Evolutionary conservation across 2,888 invertebrate genomes (phyloP).

Genomic region (Amphipyra tragopoginis): DNA sequence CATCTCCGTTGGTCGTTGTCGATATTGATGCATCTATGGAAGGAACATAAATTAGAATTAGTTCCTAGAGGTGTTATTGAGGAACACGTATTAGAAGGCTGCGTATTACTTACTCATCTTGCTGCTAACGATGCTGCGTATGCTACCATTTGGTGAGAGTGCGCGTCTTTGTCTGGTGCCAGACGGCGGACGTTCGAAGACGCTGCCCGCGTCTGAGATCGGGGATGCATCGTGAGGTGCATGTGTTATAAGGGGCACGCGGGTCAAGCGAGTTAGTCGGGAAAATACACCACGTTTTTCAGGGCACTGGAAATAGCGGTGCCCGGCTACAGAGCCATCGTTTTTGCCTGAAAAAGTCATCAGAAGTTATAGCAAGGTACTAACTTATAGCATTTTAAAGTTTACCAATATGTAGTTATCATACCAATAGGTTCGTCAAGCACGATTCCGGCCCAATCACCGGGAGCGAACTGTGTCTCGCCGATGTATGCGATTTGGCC

Average conservation of each 20-base stretch:
- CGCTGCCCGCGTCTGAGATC: constrained; percentile 85
- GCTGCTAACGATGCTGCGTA: constrained; percentile 87
- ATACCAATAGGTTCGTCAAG: constrained; percentile 98
- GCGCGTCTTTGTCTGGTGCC: constrained; percentile 83
- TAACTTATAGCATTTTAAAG: background rate
- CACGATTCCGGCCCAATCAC: constrained; percentile 99
- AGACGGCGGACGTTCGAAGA: constrained; percentile 85
- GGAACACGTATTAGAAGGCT: background rate
- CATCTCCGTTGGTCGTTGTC: constrained; percentile 89
- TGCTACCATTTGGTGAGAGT: constrained; percentile 86
- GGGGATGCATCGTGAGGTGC: constrained; percentile 85
- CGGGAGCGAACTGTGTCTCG: constrained; percentile 98
- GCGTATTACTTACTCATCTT: constrained; percentile 85
- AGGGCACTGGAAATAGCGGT: constrained; percentile 98
- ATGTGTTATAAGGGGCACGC: constrained; percentile 91
- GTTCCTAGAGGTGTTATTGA: background rate
- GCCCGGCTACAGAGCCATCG: constrained; percentile 98
- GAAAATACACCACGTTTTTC: constrained; percentile 98
- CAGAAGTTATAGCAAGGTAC: constrained; percentile 5
- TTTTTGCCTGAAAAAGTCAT: constrained; percentile 94
- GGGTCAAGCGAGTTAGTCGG: constrained; percentile 95
- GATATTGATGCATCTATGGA: constrained; percentile 84
- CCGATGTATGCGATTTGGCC: constrained; percentile 98
- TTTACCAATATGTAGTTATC: constrained; percentile 40
- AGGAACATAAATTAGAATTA: constrained; percentile 11